phyloP scores from a whole-genome alignment of 2,888 invertebrate species.

The Anodontia alba region DNA sequence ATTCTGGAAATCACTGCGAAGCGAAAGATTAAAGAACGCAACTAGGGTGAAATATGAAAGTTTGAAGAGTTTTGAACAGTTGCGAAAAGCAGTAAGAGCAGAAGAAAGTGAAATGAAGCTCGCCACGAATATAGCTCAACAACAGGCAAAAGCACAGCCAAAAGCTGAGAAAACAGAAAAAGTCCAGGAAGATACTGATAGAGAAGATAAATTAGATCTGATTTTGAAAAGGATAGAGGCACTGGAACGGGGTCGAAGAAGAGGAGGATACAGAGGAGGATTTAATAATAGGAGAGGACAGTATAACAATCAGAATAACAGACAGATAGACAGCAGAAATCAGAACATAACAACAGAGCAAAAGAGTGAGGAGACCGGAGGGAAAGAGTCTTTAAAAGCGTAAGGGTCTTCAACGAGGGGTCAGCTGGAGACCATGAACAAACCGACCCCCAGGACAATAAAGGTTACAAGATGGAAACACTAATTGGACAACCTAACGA shows the following conservation, averaged over 20 bases:
- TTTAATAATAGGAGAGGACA: neutral
- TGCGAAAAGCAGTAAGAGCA: neutral
- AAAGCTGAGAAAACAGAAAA: neutral
- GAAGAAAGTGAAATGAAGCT: neutral
- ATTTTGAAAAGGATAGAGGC: neutral
- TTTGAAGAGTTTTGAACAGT: neutral
- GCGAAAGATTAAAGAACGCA: no score
- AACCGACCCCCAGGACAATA: neutral
- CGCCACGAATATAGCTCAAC: neutral
- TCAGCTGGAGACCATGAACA: constrained; percentile 3
- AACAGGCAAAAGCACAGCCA: neutral
- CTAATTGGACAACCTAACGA: neutral
- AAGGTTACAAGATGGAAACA: neutral
- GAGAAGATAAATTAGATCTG: neutral
- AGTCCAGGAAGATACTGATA: neutral
- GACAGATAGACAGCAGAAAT: neutral
- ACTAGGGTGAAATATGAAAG: constrained; percentile 1
- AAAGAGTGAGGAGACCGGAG: neutral
- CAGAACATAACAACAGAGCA: neutral
- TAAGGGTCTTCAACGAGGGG: constrained; percentile 9
- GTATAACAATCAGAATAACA: neutral
- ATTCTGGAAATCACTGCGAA: neutral
- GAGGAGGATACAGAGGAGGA: no score
- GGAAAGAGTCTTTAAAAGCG: neutral
- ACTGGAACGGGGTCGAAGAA: neutral